These are phyloP conservation scores for Macropis europaea DNA, from an alignment of 2,888 invertebrate genomes.

Conservation along the genomic window DNA sequence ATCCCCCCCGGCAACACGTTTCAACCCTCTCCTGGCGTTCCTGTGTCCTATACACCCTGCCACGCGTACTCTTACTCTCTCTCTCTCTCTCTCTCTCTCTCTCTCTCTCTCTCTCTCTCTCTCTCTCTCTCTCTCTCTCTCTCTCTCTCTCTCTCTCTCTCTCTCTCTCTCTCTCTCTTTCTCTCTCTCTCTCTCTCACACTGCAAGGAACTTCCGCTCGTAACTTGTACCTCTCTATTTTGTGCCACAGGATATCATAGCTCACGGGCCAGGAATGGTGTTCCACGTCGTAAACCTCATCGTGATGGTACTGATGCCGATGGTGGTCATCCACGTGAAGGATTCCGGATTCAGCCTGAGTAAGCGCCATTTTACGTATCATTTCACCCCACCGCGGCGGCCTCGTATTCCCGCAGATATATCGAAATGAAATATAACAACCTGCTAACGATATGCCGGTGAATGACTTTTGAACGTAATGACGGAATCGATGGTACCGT, in stretches of 20 bases:
- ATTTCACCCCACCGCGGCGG: conserved; percentile 49
- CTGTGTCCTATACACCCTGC: background rate
- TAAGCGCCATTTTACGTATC: conserved; percentile 79
- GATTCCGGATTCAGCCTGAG: conserved; percentile 90
- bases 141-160: background rate
- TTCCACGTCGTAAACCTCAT: conserved; percentile 89
- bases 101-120: too few species aligned
- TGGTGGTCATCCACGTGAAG: conserved; percentile 89
- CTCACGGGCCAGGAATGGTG: conserved; percentile 85
- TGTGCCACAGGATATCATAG: conserved; percentile 85
- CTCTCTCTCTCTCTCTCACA: background rate
- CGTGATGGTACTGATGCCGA: conserved; percentile 89
- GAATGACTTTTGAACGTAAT: too few species aligned
- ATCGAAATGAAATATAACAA: conserved; percentile 23
- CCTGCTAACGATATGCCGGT: too few species aligned
- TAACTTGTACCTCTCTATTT: conserved; percentile 67
- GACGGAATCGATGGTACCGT: too few species aligned
- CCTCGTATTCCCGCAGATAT: background rate
- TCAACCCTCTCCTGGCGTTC: background rate
- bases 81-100: too few species aligned
- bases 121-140: conserved; percentile 5
- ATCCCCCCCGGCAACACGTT: background rate
- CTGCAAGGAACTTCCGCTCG: conserved; percentile 52
- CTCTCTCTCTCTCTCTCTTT: background rate
- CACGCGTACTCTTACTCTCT: too few species aligned